phyloP scores from a whole-genome alignment of 2,113 vertebrate genomes.

The Cebidichthys violaceus region DNA sequence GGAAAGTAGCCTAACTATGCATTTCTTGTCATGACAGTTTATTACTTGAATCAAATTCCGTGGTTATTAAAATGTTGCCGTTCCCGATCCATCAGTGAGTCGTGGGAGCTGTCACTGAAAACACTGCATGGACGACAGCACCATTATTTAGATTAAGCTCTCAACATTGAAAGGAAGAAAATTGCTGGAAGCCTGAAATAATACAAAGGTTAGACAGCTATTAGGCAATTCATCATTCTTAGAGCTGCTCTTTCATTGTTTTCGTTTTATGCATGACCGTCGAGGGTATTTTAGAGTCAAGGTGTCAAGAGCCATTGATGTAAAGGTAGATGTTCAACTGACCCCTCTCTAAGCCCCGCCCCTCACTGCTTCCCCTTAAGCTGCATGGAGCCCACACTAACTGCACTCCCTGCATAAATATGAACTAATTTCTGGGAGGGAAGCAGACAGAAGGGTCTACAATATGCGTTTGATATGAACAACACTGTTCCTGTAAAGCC shows the following conservation, averaged over 20 bases:
- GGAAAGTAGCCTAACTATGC: not conserved
- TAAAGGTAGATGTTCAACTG: not conserved
- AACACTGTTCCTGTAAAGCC: too few species aligned
- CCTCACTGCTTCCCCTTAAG: not conserved
- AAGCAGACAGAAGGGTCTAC: too few species aligned
- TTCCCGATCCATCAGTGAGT: slow-evolving; percentile 1
- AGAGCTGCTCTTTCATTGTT: not conserved
- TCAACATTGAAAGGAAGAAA: slow-evolving; percentile 24
- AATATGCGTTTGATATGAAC: too few species aligned
- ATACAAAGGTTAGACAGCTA: not conserved
- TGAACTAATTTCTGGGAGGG: too few species aligned
- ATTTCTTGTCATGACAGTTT: not conserved
- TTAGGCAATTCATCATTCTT: slow-evolving; percentile 6
- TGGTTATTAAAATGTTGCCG: not conserved
- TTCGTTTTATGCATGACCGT: not conserved
- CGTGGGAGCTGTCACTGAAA: slow-evolving; percentile 10
- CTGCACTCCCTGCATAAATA: too few species aligned
- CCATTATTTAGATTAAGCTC: slow-evolving; percentile 30
- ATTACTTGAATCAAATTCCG: slow-evolving; percentile 18
- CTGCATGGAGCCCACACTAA: too few species aligned
- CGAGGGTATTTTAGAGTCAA: not conserved
- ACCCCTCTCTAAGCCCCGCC: too few species aligned
- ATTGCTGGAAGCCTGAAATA: slow-evolving; percentile 3
- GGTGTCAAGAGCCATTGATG: not conserved
- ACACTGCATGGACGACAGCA: not conserved